Conservation (phyloP, 2,888 invertebrate species). For the Tipula helvola region DNA sequence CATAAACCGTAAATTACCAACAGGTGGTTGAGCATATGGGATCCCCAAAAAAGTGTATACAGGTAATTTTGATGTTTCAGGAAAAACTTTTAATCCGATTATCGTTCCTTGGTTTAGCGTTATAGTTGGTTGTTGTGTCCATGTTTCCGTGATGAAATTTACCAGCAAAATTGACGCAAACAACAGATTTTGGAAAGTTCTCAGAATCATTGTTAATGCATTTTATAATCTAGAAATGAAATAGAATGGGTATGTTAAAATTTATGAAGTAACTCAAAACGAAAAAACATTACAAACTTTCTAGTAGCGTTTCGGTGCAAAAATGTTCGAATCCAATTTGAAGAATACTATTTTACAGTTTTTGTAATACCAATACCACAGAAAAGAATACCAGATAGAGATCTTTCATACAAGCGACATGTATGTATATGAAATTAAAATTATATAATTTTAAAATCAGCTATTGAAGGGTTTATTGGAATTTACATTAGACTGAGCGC, state of each 20-base stretch:
- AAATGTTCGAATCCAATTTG: too few species aligned
- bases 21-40: conserved; percentile 69
- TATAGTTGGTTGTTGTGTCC: conserved; percentile 36
- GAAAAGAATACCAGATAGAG: too few species aligned
- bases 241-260: background rate
- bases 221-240: background rate
- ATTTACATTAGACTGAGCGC: too few species aligned
- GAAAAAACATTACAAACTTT: too few species aligned
- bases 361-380: too few species aligned
- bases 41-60: conserved; percentile 63
- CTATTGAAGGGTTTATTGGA: too few species aligned
- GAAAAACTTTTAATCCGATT: conserved; percentile 50
- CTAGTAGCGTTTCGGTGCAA: too few species aligned
- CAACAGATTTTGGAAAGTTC: background rate
- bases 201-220: background rate
- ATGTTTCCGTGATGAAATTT: background rate
- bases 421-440: too few species aligned
- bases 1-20: conserved; percentile 60
- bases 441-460: too few species aligned
- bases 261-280: too few species aligned
- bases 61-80: conserved; percentile 45
- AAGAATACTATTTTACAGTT: too few species aligned
- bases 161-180: background rate
- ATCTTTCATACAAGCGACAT: too few species aligned
- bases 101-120: conserved; percentile 44